Percentiles rank a stretch among this genome's conserved stretches.
Conservation (phyloP, 23 tunicate genomes). For the Ciona savignyi region DNA sequence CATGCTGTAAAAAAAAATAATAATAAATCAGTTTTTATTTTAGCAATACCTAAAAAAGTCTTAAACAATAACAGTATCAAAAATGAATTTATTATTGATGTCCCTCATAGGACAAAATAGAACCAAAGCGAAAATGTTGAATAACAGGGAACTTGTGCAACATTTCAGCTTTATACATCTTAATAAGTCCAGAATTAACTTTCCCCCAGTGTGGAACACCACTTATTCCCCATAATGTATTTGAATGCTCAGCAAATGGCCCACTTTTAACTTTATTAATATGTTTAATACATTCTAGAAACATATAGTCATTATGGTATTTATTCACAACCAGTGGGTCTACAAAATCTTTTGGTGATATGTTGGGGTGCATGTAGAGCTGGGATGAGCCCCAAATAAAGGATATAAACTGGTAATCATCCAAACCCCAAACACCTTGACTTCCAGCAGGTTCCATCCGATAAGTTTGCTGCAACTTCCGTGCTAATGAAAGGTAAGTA, state of each 20-base stretch:
- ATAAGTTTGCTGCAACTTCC: constrained; percentile 71
- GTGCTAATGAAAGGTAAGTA: constrained; percentile 41
- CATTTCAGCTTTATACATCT: constrained; percentile 98
- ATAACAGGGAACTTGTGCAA: constrained; percentile 95
- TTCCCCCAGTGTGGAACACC: constrained; percentile 93
- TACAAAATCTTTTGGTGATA: constrained; percentile 69
- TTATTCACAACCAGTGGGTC: constrained; percentile 43
- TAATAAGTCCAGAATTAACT: constrained; percentile 87
- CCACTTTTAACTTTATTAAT: constrained; percentile 86
- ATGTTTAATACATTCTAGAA: constrained; percentile 81
- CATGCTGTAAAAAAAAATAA: no score
- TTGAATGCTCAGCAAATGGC: constrained; percentile 94
- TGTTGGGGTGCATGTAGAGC: constrained; percentile 41
- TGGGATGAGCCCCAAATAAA: constrained; percentile 95
- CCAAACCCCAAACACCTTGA: constrained; percentile 95
- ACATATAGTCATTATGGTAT: constrained; percentile 78
- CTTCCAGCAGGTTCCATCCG: constrained; percentile 99
- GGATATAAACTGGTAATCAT: constrained; percentile 95
- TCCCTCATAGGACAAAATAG: constrained; percentile 32
- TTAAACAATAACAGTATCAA: no score
- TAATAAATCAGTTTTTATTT: no score
- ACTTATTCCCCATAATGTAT: constrained; percentile 76
- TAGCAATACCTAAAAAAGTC: no score
- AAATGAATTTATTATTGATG: not conserved
- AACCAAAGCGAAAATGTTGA: constrained; percentile 93